Percentiles rank a stretch among this genome's conserved stretches.
Conservation (phyloP, 2,797 vertebrate genomes). For the Hydrophis major region DNA sequence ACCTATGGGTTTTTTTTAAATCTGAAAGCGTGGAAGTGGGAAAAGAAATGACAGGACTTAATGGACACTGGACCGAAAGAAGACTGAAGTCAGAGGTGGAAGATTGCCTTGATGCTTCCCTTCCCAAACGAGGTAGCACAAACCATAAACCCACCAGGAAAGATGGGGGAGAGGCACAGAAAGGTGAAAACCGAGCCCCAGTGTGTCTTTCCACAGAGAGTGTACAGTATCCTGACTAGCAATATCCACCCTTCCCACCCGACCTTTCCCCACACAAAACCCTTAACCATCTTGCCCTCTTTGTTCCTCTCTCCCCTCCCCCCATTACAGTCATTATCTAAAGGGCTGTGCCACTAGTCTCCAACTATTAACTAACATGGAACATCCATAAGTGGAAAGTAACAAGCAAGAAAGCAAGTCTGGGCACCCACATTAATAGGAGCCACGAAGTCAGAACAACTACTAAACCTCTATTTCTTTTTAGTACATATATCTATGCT, state of each 20-base stretch:
- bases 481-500: background rate
- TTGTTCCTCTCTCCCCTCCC: background rate
- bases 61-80: conserved; percentile 12
- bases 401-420: background rate
- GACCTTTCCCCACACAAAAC: background rate
- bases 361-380: conserved; percentile 16
- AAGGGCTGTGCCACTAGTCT: background rate
- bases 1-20: background rate
- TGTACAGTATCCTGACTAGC: conserved; percentile 7
- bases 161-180: conserved; percentile 36
- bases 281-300: background rate
- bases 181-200: conserved; percentile 19
- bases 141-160: conserved; percentile 21
- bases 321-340: conserved; percentile 11
- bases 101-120: background rate
- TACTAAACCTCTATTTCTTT: background rate
- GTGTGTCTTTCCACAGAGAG: background rate
- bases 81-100: conserved; percentile 7
- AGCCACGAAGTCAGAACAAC: background rate
- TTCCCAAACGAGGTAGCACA: conserved; percentile 30
- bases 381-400: conserved; percentile 5
- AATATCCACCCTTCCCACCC: background rate
- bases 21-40: background rate
- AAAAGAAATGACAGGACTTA: background rate
- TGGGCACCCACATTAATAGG: background rate